Base-by-base conservation (phyloP, 2,888 invertebrate genomes). In the Dicroscelio sp. region DNA sequence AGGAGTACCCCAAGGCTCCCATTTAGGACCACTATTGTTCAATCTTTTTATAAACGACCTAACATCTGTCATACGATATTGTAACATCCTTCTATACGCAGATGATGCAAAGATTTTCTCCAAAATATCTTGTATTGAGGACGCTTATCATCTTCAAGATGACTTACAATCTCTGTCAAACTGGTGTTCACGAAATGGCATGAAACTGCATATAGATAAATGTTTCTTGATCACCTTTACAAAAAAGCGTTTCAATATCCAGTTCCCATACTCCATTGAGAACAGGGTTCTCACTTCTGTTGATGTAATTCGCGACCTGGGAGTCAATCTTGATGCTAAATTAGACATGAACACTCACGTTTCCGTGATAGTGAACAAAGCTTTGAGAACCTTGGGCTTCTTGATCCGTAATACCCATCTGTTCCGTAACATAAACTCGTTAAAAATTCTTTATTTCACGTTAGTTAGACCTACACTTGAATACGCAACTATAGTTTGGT, bases 1-100 rank as follows among this genome's bases (percentile, higher is more conserved):
- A 12, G 88, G 73, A 4, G 88, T 88, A 1, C 88, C 84, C 12
- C 84, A 88, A 35, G 84, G 88, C 0, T 88, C 79, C 8, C 88
- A 88, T 67, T 20, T 52, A 5, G 52, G 52, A 52, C 52, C 52
- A 5, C 5, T 52, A 52, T n/a, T 52, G 10, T 52, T 52, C n/a
- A 8, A 52, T 5, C n/a, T 87, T 3, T 88, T 75, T 76, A 87
- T 82, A 2, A 87, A 82, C 48, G 87, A 87, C 33, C 38, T 67
- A 27, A 67, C 73, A 35, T 10, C 14, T 31, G n/a, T n/a, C n/a
- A n/a, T n/a, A n/a, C n/a, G n/a, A n/a, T n/a, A n/a, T n/a, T n/a
- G n/a, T n/a, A n/a, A n/a, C n/a, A n/a, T n/a, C n/a, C n/a, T n/a
- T n/a, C 1, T 87, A 14, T 87, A 27, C 20, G 75, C 75, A 2